phyloP scores from a whole-genome alignment of 2,113 vertebrate species.

The Lepus timidus region DNA sequence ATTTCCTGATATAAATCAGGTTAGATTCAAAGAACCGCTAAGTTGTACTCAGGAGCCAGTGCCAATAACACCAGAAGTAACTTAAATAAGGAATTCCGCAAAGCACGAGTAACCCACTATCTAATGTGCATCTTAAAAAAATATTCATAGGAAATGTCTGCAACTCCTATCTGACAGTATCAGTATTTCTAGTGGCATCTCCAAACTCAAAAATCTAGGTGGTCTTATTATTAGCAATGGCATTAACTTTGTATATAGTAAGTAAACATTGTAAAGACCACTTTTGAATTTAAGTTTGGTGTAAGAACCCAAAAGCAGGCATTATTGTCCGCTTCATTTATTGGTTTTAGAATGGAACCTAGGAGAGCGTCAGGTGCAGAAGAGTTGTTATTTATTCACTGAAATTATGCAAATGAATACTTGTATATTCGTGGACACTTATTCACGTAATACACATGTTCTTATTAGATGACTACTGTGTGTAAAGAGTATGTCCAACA shows the following conservation, averaged over 20 bases:
- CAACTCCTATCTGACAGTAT: not conserved
- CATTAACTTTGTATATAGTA: not conserved
- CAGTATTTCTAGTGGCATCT: not conserved
- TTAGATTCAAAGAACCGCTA: not conserved
- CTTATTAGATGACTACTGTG: not conserved
- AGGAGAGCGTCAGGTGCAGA: not conserved
- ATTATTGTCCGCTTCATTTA: not conserved
- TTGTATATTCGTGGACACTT: rapidly evolving
- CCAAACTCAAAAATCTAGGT: not conserved
- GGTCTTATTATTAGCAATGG: not conserved
- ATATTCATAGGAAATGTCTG: not conserved
- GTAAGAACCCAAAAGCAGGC: rapidly evolving
- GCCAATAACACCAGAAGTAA: not conserved
- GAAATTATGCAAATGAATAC: not conserved
- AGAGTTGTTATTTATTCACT: not conserved
- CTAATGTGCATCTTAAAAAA: not conserved
- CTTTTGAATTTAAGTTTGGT: not conserved
- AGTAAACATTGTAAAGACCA: not conserved
- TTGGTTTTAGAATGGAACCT: no score
- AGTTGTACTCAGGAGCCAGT: not conserved
- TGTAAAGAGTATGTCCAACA: not conserved
- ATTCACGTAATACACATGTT: no score
- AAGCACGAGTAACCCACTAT: not conserved
- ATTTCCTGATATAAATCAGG: not conserved
- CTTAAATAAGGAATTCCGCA: not conserved